Evolutionary conservation across 1,140 invertebrate species (phyloP).

Genomic region (Babylonia areolata): DNA sequence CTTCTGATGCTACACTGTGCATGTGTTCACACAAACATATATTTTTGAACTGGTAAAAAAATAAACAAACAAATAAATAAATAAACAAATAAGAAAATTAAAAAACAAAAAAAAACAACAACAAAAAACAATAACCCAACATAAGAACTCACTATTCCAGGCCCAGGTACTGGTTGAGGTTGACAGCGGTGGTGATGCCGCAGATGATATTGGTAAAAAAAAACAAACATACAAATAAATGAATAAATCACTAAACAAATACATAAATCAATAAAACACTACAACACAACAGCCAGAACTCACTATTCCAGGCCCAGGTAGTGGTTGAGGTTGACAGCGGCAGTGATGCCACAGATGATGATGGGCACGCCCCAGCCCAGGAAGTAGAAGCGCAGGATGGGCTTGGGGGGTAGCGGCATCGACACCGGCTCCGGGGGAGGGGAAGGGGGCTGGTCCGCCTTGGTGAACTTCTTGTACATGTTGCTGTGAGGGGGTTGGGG

Average conservation of each 20-base stretch:
- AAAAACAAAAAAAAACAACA: not conserved
- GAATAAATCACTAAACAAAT: not conserved
- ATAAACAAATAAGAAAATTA: not conserved
- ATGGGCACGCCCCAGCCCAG: constrained; percentile 93
- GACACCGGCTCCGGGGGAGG: constrained; percentile 83
- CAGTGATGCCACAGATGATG: constrained; percentile 92
- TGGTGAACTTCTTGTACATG: constrained; percentile 90
- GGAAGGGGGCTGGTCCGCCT: constrained; percentile 78
- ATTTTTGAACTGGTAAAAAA: too few species aligned
- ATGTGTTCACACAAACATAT: too few species aligned
- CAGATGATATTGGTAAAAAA: constrained; percentile 87
- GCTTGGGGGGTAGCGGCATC: constrained; percentile 82
- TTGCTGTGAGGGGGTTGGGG: constrained; percentile 81
- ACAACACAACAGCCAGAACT: too few species aligned
- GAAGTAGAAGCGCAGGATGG: constrained; percentile 90
- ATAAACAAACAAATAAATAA: too few species aligned
- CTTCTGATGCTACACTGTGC: too few species aligned
- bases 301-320: constrained; percentile 81
- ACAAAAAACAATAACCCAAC: too few species aligned
- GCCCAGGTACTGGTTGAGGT: constrained; percentile 86
- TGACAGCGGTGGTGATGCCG: constrained; percentile 92
- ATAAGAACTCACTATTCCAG: constrained; percentile 78
- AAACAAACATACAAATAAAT: too few species aligned
- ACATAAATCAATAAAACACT: too few species aligned
- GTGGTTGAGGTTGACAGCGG: constrained; percentile 90